Evolutionary conservation across 2,888 invertebrate species (phyloP).

Genomic region (Pheosia gnoma): DNA sequence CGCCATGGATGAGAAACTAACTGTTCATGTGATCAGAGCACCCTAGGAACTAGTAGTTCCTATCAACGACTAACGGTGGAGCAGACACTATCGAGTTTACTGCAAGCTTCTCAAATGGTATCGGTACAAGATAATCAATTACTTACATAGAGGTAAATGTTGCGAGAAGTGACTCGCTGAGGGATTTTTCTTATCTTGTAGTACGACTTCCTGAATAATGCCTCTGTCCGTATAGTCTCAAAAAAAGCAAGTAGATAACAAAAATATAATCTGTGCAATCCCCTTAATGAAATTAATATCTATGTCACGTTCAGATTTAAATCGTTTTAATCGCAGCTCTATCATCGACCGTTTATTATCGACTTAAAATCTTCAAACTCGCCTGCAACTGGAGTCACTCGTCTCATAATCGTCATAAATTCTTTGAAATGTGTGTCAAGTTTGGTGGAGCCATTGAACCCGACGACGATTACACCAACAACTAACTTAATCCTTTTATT

Average conservation of each 20-base stretch:
- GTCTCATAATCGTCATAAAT: background rate
- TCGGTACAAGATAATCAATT: slow-evolving; percentile 41
- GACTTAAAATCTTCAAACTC: background rate
- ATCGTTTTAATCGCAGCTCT: background rate
- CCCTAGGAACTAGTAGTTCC: slow-evolving; percentile 61
- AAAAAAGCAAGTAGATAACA: too few species aligned
- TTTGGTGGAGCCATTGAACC: background rate
- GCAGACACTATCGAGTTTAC: slow-evolving; percentile 56
- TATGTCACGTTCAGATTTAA: background rate
- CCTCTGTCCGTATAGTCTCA: too few species aligned
- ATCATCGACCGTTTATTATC: background rate
- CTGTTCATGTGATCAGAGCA: slow-evolving; percentile 63
- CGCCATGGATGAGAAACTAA: slow-evolving; percentile 53
- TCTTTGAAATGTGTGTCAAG: slow-evolving; percentile 4
- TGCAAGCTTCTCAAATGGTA: slow-evolving; percentile 49
- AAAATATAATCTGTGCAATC: too few species aligned
- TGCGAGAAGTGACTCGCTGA: slow-evolving; percentile 11
- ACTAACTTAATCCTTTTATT: background rate
- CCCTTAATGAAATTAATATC: background rate
- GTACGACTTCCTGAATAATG: too few species aligned
- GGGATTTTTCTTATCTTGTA: too few species aligned
- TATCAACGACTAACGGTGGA: slow-evolving; percentile 71
- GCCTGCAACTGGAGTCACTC: background rate
- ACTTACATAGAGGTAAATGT: slow-evolving; percentile 23
- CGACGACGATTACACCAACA: background rate